Evolutionary conservation across 2,888 invertebrate species (phyloP), one percentile per base, ranked within the genome.

Genomic region (Lasioglossum figueresi): DNA sequence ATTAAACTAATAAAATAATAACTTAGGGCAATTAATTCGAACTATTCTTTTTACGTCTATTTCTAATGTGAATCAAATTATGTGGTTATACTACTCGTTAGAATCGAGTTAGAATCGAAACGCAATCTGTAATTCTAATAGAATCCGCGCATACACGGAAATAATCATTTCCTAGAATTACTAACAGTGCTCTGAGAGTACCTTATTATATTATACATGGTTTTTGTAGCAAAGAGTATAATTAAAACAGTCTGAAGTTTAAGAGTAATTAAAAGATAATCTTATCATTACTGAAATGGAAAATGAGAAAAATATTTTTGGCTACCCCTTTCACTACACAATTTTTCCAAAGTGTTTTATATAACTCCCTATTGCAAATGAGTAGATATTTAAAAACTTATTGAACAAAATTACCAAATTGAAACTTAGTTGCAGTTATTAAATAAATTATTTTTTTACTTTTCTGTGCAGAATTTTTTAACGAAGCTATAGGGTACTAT

Each of bases 111-210:
- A n/a, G n/a, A n/a, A n/a, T n/a, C n/a, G n/a, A 52, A 52, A n/a
- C 52, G n/a, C n/a, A n/a, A 52, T 56, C n/a, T 56, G 56, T 56
- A 56, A n/a, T 56, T 56, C n/a, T 56, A 56, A n/a, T 56, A 12
- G n/a, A 56, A n/a, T 12, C 56, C n/a, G 56, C n/a, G 56, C n/a
- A n/a, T n/a, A 56, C n/a, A 56, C n/a, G 56, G 12, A 56, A 56
- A n/a, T 56, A 56, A n/a, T 56, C n/a, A 56, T n/a, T 56, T 56
- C n/a, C 56, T 56, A 56, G 56, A 56, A n/a, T n/a, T n/a, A 56
- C 12, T 56, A 56, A 56, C 8, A 56, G n/a, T 56, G 56, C n/a
- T 4, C n/a, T 4, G 12, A 12, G 56, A n/a, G 12, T n/a, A n/a
- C n/a, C 10, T 56, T n/a, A 56, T 56, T 56, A n/a, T n/a, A n/a